These are phyloP conservation scores for Sus cebifrons DNA, from an alignment of 2,797 vertebrate species.

Conservation along the genomic window DNA sequence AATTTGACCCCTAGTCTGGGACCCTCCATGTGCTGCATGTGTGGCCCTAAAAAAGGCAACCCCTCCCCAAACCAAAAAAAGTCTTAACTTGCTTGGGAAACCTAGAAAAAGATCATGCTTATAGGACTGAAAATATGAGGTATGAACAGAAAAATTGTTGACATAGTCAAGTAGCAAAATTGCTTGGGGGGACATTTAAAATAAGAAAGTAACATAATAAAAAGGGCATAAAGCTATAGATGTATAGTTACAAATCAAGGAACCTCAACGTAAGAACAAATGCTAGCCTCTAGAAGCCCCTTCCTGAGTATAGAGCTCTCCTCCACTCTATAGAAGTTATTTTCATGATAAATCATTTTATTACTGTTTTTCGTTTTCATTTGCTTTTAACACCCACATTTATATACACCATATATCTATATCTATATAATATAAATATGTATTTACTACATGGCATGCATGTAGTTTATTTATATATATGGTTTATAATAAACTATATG, in stretches of 20 bases:
- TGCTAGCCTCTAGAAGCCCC: not conserved
- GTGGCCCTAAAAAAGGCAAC: too few species aligned
- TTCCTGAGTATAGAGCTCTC: not conserved
- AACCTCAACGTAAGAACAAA: not conserved
- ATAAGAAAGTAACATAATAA: not conserved
- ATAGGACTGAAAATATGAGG: not conserved
- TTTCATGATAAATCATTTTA: not conserved
- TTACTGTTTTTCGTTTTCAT: not conserved
- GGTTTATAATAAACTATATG: not conserved
- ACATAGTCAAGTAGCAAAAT: not conserved
- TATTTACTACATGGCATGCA: not conserved
- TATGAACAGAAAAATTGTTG: slow-evolving; percentile 22
- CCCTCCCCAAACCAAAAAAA: too few species aligned
- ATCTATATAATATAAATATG: not conserved
- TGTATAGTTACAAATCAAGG: not conserved
- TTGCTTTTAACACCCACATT: not conserved
- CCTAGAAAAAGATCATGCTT: not conserved
- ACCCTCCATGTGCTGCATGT: too few species aligned
- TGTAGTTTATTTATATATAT: not conserved
- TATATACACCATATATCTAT: not conserved
- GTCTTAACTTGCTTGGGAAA: not conserved
- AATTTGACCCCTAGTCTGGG: too few species aligned
- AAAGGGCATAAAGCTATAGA: not conserved
- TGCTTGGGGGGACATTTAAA: not conserved
- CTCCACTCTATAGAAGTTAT: not conserved